These are phyloP conservation scores for Xiphophorus hellerii DNA, from an alignment of 2,113 vertebrate species.

Conservation along the genomic window DNA sequence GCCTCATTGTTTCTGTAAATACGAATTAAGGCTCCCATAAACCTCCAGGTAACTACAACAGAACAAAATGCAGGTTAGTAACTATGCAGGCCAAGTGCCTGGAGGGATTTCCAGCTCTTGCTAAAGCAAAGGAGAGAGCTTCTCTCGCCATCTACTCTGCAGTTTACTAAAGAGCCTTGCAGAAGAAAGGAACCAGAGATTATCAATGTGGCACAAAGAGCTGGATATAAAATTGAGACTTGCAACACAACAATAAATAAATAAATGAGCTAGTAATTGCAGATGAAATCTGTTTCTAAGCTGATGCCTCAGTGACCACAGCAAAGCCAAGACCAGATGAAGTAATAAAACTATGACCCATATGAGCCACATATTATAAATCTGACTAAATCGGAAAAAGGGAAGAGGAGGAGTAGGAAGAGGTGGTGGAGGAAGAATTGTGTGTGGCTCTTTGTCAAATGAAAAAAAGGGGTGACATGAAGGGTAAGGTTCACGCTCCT, in stretches of 20 bases:
- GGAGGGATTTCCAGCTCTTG: slow-evolving; percentile 47
- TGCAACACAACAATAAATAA: slow-evolving; percentile 9
- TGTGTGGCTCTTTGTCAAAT: slow-evolving; percentile 4
- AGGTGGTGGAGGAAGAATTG: not conserved
- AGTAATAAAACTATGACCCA: slow-evolving; percentile 47
- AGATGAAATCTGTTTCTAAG: slow-evolving; percentile 57
- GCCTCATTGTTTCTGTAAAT: slow-evolving; percentile 79
- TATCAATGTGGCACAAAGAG: slow-evolving; percentile 34
- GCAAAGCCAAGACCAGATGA: slow-evolving; percentile 67
- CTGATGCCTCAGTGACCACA: slow-evolving; percentile 73
- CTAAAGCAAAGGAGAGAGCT: slow-evolving; percentile 55
- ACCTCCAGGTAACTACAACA: slow-evolving; percentile 82
- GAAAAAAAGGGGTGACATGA: slow-evolving; percentile 43
- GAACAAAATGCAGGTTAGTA: slow-evolving; percentile 64
- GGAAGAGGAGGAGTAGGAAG: not conserved
- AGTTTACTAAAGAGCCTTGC: slow-evolving; percentile 39
- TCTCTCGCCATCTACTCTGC: slow-evolving; percentile 35
- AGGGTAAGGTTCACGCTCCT: slow-evolving; percentile 70
- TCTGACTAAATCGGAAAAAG: slow-evolving; percentile 10
- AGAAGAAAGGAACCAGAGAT: slow-evolving; percentile 36
- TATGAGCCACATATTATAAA: slow-evolving; percentile 47
- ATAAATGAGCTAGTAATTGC: not conserved
- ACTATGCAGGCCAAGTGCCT: slow-evolving; percentile 68
- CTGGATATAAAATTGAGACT: slow-evolving; percentile 19
- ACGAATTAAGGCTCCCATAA: slow-evolving; percentile 69